A percentile compares a stretch with the other conserved stretches of the same genome.
Conservation (phyloP, 2,888 invertebrate species). For the Metallyticus violacea region DNA sequence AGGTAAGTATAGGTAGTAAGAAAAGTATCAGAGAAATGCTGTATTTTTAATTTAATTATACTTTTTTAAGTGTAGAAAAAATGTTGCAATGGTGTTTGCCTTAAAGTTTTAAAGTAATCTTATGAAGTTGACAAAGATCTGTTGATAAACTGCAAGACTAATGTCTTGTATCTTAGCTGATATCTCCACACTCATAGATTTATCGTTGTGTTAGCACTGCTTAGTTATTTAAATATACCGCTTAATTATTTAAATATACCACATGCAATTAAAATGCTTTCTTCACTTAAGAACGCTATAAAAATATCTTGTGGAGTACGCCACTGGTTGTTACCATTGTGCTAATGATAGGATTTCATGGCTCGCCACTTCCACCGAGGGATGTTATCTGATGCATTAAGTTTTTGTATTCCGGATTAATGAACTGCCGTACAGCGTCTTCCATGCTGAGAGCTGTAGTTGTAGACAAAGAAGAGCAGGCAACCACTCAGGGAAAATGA, state of each 20-base stretch:
- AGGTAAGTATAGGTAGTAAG: too few species aligned
- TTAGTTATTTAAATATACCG: background rate
- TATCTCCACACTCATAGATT: background rate
- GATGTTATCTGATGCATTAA: background rate
- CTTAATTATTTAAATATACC: background rate
- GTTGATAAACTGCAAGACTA: too few species aligned
- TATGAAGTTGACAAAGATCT: too few species aligned
- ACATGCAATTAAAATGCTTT: too few species aligned
- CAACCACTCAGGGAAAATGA: too few species aligned
- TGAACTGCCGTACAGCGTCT: background rate
- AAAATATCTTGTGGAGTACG: too few species aligned
- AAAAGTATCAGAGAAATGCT: too few species aligned
- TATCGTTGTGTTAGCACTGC: background rate
- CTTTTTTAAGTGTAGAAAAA: too few species aligned
- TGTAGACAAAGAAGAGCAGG: background rate
- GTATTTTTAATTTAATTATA: too few species aligned
- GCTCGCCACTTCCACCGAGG: background rate
- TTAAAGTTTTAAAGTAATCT: too few species aligned
- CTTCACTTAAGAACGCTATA: background rate
- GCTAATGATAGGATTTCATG: background rate
- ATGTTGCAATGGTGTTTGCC: too few species aligned
- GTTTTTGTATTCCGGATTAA: background rate
- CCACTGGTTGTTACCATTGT: background rate
- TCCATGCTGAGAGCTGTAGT: background rate
- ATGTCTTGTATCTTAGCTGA: background rate